A percentile compares a stretch with the other conserved stretches of the same genome.
These are phyloP conservation scores for Podarcis siculus DNA, from an alignment of 2,797 vertebrate genomes.

Conservation along the genomic window DNA sequence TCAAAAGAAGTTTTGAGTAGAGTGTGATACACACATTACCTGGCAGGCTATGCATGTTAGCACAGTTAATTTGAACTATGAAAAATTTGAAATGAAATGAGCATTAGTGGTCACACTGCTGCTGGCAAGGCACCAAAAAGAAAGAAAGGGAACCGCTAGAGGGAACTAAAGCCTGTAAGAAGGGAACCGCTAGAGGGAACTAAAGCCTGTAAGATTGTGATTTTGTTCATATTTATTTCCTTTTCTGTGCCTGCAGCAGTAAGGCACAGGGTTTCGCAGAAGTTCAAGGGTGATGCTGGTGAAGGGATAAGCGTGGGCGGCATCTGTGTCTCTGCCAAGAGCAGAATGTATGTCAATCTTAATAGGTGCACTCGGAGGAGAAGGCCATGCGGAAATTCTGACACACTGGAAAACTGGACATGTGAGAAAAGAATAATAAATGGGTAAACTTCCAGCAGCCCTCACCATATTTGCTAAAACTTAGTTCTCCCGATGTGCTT, in stretches of 20 bases:
- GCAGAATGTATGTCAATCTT: neutral
- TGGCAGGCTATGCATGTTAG: neutral
- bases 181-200: slow-evolving; percentile 10
- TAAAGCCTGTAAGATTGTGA: neutral
- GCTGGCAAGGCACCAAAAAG: neutral
- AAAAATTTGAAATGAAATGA: neutral
- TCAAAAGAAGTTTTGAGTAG: neutral
- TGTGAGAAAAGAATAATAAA: neutral
- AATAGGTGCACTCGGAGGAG: neutral
- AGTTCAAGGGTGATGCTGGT: neutral
- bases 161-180: slow-evolving; percentile 7
- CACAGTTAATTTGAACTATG: neutral
- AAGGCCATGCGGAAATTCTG: neutral
- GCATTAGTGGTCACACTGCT: neutral
- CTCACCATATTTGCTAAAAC: neutral
- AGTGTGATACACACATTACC: neutral
- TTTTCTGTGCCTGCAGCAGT: neutral
- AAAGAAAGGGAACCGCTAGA: neutral
- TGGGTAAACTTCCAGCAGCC: neutral
- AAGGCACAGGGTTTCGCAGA: neutral
- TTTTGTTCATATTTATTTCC: neutral
- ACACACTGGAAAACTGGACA: neutral
- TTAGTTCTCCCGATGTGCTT: neutral
- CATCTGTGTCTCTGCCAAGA: neutral
- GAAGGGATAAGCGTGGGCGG: neutral